Conservation (phyloP, 2,113 vertebrate genomes). For the Agelaius tricolor region DNA sequence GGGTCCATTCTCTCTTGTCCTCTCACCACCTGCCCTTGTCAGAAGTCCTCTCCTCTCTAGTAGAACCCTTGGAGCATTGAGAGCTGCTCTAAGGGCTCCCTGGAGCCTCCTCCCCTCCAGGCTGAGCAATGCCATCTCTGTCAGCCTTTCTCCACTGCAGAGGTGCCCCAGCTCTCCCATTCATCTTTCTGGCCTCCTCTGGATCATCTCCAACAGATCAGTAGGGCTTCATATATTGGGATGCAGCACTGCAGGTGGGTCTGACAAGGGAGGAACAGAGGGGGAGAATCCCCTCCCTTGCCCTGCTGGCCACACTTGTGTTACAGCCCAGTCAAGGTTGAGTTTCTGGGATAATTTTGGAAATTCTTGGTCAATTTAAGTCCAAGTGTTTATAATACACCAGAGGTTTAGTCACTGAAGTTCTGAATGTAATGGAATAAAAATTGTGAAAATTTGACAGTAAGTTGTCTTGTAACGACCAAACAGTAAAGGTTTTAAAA, state of each 20-base stretch:
- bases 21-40: background rate
- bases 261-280: background rate
- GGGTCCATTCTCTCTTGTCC: background rate
- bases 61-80: background rate
- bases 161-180: background rate
- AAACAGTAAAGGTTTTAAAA: background rate
- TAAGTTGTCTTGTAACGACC: background rate
- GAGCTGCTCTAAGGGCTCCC: background rate
- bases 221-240: rapidly evolving
- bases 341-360: background rate
- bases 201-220: background rate
- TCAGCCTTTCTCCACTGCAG: background rate
- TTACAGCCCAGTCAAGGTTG: background rate
- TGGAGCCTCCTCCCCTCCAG: background rate
- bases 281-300: background rate
- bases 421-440: background rate
- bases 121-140: background rate
- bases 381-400: background rate
- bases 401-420: background rate
- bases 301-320: background rate
- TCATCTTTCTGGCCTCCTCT: background rate
- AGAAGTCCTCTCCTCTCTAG: background rate
- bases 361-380: background rate
- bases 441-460: background rate
- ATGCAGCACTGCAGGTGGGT: background rate